phyloP scores from a whole-genome alignment of 2,113 vertebrate species.

The Pogona vitticeps region DNA sequence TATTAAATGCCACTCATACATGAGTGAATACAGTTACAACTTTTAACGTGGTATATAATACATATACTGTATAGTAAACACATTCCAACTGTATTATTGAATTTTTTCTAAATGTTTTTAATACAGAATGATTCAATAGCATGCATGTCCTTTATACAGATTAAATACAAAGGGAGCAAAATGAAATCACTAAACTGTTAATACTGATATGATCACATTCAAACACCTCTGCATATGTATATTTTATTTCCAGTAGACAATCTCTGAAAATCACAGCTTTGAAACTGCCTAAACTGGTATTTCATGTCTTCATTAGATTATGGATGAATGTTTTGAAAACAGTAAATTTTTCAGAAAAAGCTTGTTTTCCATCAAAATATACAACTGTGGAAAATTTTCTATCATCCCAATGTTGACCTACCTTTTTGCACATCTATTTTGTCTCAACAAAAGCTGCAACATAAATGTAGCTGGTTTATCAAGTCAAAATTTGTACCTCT shows the following conservation, averaged over 20 bases:
- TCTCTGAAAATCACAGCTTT: not conserved
- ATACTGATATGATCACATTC: not conserved
- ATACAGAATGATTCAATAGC: not conserved
- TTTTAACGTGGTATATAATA: no score
- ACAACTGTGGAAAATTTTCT: not conserved
- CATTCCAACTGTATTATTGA: no score
- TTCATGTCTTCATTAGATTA: no score
- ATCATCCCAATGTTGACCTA: not conserved
- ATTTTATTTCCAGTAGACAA: no score
- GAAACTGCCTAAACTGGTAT: not conserved
- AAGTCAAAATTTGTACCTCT: not conserved
- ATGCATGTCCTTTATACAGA: not conserved
- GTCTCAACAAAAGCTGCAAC: constrained; percentile 7
- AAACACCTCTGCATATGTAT: not conserved
- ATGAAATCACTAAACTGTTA: not conserved
- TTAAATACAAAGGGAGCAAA: not conserved
- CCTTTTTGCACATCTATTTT: not conserved
- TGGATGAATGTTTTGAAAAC: not conserved
- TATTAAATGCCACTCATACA: no score
- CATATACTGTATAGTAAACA: no score
- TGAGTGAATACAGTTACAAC: no score
- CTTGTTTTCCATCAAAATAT: not conserved
- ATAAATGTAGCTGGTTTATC: not conserved
- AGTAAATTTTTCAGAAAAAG: not conserved
- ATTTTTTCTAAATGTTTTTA: not conserved